These are phyloP conservation scores for Scolopax bukidnonensis DNA, from an alignment of 2,797 vertebrate species.

Conservation along the genomic window DNA sequence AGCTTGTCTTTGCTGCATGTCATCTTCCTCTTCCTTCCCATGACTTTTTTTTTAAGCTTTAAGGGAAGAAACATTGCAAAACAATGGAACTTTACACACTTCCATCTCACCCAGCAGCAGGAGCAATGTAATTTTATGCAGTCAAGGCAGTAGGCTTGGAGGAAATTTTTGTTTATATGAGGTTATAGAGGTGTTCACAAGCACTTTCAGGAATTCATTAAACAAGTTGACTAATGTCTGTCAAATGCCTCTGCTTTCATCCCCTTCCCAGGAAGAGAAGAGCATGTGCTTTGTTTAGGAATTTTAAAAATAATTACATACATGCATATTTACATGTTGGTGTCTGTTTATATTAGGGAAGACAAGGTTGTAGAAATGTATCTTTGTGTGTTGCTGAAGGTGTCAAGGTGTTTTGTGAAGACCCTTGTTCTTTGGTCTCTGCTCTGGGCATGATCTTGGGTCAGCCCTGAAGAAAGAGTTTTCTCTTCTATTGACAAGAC, in stretches of 20 bases:
- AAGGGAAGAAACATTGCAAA: neutral
- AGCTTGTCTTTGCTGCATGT: constrained; percentile 4
- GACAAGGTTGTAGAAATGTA: neutral
- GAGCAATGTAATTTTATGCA: neutral
- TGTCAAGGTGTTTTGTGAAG: neutral
- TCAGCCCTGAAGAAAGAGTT: neutral
- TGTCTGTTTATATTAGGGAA: neutral
- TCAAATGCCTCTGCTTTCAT: constrained; percentile 19
- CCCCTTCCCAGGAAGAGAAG: constrained; percentile 6
- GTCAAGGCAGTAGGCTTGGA: neutral
- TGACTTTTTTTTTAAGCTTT: neutral
- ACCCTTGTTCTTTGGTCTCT: neutral
- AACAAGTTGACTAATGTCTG: neutral
- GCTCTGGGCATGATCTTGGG: neutral
- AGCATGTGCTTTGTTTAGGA: constrained; percentile 11
- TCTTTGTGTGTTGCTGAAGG: neutral
- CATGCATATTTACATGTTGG: neutral
- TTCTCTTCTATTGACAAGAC: neutral
- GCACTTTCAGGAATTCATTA: neutral
- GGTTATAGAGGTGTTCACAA: neutral
- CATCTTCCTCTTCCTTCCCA: neutral
- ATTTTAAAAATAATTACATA: neutral
- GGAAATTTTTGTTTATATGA: neutral
- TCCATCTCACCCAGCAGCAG: neutral
- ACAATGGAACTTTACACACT: neutral